Conservation (phyloP, 2,888 invertebrate species). For the Zygothrica quintamaculata region DNA sequence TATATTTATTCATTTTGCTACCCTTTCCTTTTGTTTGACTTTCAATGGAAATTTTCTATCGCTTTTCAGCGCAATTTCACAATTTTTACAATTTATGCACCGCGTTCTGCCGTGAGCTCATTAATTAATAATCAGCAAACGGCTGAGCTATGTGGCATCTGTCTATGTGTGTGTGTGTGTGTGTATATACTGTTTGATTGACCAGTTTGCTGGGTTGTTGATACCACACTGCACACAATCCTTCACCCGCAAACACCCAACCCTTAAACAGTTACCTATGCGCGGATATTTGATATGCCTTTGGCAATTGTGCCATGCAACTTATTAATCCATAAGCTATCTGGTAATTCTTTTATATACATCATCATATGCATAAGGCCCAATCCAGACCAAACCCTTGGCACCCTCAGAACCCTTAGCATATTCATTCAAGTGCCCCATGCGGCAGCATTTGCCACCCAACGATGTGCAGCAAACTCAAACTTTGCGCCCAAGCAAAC, state of each 20-base stretch:
- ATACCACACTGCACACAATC: slow-evolving; percentile 8
- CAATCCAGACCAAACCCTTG: slow-evolving; percentile 15
- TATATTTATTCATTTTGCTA: too few species aligned
- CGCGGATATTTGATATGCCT: slow-evolving; percentile 44
- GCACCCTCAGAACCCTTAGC: too few species aligned
- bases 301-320: slow-evolving; percentile 57
- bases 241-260: too few species aligned
- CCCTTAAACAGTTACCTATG: slow-evolving; percentile 4
- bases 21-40: slow-evolving; percentile 1
- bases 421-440: too few species aligned
- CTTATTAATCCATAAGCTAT: slow-evolving; percentile 75
- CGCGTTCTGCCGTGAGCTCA: slow-evolving; percentile 29
- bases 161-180: too few species aligned
- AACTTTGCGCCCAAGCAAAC: slow-evolving; percentile 47
- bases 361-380: slow-evolving; percentile 20
- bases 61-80: slow-evolving; percentile 35
- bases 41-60: slow-evolving; percentile 23
- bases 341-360: slow-evolving; percentile 58
- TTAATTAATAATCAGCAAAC: slow-evolving; percentile 66
- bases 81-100: slow-evolving; percentile 40
- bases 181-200: background rate
- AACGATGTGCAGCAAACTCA: slow-evolving; percentile 27
- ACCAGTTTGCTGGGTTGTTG: background rate
- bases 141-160: slow-evolving; percentile 20
- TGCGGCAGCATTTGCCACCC: background rate